Conservation (phyloP, 2,113 vertebrate genomes). For the Oreochromis spilurus region DNA sequence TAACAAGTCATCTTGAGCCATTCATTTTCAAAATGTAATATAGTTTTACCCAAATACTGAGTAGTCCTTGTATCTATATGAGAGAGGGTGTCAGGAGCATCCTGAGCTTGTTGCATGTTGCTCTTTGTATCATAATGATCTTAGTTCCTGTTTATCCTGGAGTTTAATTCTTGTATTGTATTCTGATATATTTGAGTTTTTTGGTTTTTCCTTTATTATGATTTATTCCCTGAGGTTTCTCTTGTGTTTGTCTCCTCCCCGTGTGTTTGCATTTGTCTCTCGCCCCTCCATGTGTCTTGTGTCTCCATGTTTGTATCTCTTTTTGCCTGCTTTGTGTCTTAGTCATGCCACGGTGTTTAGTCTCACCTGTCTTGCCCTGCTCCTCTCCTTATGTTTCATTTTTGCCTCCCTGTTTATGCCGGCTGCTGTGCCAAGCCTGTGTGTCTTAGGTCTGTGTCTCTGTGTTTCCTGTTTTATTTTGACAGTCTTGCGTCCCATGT, state of each 20-base stretch:
- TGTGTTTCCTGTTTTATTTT: neutral
- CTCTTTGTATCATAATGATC: neutral
- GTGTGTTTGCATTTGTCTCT: neutral
- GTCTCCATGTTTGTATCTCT: neutral
- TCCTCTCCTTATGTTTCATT: neutral
- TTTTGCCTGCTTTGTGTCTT: fast-evolving
- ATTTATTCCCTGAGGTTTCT: neutral
- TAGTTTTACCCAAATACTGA: neutral
- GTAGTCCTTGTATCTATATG: fast-evolving
- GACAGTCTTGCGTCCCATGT: fast-evolving
- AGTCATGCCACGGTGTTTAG: neutral
- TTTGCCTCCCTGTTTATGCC: neutral
- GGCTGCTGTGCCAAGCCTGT: neutral
- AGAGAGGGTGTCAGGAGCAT: neutral
- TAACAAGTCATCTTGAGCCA: neutral
- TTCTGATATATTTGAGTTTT: neutral
- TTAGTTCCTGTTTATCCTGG: no score
- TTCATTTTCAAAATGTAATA: neutral
- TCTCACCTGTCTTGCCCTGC: neutral
- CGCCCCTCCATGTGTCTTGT: neutral
- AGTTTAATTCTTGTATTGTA: no score
- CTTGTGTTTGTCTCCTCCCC: neutral
- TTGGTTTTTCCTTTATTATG: neutral
- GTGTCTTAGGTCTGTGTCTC: no score
- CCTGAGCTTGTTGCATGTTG: neutral